phyloP scores from a whole-genome alignment of 2,113 vertebrate species.

The Australoheros scitulus region DNA sequence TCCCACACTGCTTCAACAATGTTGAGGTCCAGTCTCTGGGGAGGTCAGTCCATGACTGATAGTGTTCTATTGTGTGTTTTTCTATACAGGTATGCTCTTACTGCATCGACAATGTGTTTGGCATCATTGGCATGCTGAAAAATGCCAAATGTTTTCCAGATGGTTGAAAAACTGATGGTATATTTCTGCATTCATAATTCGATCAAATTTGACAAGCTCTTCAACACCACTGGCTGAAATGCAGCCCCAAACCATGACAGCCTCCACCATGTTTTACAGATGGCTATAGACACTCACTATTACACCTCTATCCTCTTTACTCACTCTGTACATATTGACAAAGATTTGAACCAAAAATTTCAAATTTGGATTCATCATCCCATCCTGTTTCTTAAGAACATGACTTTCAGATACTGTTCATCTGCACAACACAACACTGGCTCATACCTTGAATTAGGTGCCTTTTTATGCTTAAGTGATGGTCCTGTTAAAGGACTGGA shows the following conservation, averaged over 20 bases:
- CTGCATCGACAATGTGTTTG: not conserved
- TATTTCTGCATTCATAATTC: not conserved
- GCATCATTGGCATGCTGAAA: not conserved
- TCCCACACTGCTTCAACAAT: not conserved
- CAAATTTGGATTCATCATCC: not conserved
- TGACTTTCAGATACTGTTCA: not conserved
- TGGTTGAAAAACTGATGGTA: not conserved
- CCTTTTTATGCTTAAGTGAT: no score
- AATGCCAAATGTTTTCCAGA: constrained; percentile 4
- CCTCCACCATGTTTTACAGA: not conserved
- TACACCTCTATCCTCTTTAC: not conserved
- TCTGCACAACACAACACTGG: not conserved
- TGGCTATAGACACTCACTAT: not conserved
- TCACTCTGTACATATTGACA: not conserved
- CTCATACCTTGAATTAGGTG: not conserved
- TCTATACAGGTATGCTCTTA: not conserved
- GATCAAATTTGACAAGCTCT: not conserved
- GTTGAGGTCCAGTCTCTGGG: not conserved
- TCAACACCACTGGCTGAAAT: not conserved
- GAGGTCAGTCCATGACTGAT: not conserved
- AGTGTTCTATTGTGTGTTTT: not conserved
- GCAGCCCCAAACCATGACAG: not conserved
- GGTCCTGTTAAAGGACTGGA: no score
- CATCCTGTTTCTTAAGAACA: not conserved
- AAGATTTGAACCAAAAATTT: not conserved